A percentile compares a stretch with the other conserved stretches of the same genome.
These are phyloP conservation scores for Drosophila pseudoananassae DNA, from an alignment of 1,140 invertebrate species.

Conservation along the genomic window DNA sequence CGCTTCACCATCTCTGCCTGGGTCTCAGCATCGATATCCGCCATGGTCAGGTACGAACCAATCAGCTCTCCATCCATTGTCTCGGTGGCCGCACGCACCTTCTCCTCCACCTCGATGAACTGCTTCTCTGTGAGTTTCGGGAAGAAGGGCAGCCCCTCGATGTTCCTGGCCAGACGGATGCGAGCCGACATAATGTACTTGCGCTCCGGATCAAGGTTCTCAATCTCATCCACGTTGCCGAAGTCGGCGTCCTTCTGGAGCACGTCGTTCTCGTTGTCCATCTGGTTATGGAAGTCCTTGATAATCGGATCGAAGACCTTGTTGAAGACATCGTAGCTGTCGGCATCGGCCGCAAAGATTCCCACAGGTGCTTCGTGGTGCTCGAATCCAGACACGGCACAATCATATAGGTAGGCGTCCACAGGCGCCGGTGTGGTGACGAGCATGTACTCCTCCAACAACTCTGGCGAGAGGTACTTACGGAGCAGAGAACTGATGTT, in stretches of 20 bases:
- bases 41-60: slow-evolving; percentile 89
- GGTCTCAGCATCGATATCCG: slow-evolving; percentile 88
- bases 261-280: slow-evolving; percentile 87
- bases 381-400: slow-evolving; percentile 88
- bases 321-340: slow-evolving; percentile 88
- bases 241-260: slow-evolving; percentile 86
- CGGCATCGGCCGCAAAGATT: slow-evolving; percentile 90
- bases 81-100: slow-evolving; percentile 66
- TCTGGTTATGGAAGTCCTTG: slow-evolving; percentile 89
- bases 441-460: slow-evolving; percentile 88
- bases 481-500: slow-evolving; percentile 88
- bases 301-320: slow-evolving; percentile 91
- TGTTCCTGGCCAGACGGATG: slow-evolving; percentile 89
- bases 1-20: slow-evolving; percentile 90
- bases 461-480: slow-evolving; percentile 88
- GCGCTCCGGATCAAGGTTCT: slow-evolving; percentile 89
- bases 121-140: slow-evolving; percentile 89
- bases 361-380: slow-evolving; percentile 88
- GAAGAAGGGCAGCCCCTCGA: slow-evolving; percentile 91
- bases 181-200: slow-evolving; percentile 90
- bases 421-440: slow-evolving; percentile 86
- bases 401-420: slow-evolving; percentile 86
- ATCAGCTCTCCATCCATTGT: slow-evolving; percentile 86
- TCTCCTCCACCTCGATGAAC: slow-evolving; percentile 85
- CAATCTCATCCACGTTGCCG: slow-evolving; percentile 88